Evolutionary conservation across 2,113 vertebrate genomes (phyloP), one percentile per base, ranked within the genome.

Genomic region (Ictalurus punctatus): DNA sequence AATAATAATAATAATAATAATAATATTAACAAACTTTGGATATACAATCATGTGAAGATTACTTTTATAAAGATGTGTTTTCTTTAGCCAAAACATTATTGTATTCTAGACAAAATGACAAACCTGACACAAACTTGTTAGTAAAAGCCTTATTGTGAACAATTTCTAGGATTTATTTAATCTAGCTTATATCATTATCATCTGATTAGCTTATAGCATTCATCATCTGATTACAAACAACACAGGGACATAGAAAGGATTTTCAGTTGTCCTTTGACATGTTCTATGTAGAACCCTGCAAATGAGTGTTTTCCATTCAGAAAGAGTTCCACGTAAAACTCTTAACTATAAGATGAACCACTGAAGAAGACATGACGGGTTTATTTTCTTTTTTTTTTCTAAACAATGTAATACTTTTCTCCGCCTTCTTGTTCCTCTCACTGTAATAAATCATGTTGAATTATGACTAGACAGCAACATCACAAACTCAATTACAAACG

Each of bases 361-460:
- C 27, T 37, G 34, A 73, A 73, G 34, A 37, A 16, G 16, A 67
- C 8, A 27, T 27, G 8, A 1, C 3, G 27, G 10, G 12, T 76
- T 65, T 58, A 2, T 58, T 58, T 58, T 58, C 16, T 58, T 58
- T 58, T 13, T 61, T 25, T 27, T 12, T 81, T 76, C 79, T 90
- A 8, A 54, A 87, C 85, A 86, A 9, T 34, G 85, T 86, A 86
- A 61, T 27, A 79, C 67, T 37, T 54, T 76, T 89, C 88, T 86
- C 88, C 9, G 48, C 69, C 9, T 82, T 37, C 44, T 30, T 7
- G 17, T 34, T 1, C 34, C 48, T 83, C 52, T 86, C 52, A 34
- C 40, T 59, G 61, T 56, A 82, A 48, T 63, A 44, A 84, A 71
- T 65, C 63, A 84, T 58, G 17, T 14, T 84, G 25, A 76, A 87